These are phyloP conservation scores for Andrena chrysosceles DNA, from an alignment of 2,888 invertebrate genomes.

Conservation along the genomic window DNA sequence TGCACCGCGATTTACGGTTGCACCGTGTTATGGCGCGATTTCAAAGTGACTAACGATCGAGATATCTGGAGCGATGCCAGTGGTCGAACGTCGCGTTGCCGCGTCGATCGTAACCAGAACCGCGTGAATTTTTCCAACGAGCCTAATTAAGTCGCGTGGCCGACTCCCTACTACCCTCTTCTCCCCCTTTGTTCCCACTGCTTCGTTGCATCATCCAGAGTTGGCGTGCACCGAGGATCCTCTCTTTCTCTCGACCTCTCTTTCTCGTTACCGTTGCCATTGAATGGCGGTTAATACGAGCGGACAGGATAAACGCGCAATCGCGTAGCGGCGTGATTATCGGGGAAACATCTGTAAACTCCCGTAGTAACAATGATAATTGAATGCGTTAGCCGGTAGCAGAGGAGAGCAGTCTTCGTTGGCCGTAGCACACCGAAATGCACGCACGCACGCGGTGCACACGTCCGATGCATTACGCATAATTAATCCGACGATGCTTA, in stretches of 20 bases:
- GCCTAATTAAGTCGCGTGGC: slow-evolving; percentile 67
- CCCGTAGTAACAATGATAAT: slow-evolving; percentile 76
- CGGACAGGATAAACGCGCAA: slow-evolving; percentile 68
- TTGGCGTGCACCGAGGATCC: slow-evolving; percentile 17
- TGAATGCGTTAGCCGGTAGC: slow-evolving; percentile 70
- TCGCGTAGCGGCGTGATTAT: slow-evolving; percentile 75
- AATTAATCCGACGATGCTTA: slow-evolving; percentile 78
- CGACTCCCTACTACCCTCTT: neutral
- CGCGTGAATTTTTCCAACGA: slow-evolving; percentile 66
- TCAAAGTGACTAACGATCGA: slow-evolving; percentile 48
- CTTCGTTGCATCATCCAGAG: slow-evolving; percentile 12
- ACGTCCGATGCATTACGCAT: slow-evolving; percentile 77
- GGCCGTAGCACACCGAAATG: slow-evolving; percentile 14
- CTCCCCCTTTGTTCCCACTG: slow-evolving; percentile 32
- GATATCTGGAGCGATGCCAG: slow-evolving; percentile 58
- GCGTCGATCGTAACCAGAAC: slow-evolving; percentile 13
- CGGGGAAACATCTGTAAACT: slow-evolving; percentile 76
- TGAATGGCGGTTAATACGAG: slow-evolving; percentile 67
- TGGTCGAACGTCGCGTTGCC: slow-evolving; percentile 9
- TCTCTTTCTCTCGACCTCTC: slow-evolving; percentile 22
- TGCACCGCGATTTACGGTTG: neutral
- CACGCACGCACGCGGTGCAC: slow-evolving; percentile 31
- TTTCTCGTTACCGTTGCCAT: slow-evolving; percentile 70
- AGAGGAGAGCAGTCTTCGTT: slow-evolving; percentile 29
- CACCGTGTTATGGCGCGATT: neutral